Percentiles rank a stretch among this genome's conserved stretches.
These are phyloP conservation scores for Sericinus montela DNA, from an alignment of 2,888 invertebrate genomes.

Conservation along the genomic window DNA sequence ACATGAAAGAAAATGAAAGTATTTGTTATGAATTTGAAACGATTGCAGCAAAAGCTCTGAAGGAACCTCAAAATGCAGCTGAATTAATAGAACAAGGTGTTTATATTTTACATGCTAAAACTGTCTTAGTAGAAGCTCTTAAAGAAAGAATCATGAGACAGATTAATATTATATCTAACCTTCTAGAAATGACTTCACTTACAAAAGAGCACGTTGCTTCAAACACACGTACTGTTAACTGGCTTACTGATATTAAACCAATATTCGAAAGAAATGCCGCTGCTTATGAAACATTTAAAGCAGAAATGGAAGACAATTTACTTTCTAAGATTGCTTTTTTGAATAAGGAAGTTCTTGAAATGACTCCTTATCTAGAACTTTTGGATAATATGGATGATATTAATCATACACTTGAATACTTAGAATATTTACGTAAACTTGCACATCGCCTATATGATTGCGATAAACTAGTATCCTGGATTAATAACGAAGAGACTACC, in stretches of 20 bases:
- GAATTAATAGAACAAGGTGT: conserved; percentile 89
- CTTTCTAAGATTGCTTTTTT: conserved; percentile 84
- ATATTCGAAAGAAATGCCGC: conserved; percentile 90
- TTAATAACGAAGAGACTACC: conserved; percentile 92
- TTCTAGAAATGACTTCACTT: conserved; percentile 89
- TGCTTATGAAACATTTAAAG: conserved; percentile 89
- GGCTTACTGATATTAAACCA: conserved; percentile 89
- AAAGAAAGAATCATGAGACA: conserved; percentile 84
- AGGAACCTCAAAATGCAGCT: conserved; percentile 87
- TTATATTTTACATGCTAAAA: conserved; percentile 89
- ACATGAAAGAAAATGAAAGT: conserved; percentile 82
- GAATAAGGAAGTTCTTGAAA: conserved; percentile 83
- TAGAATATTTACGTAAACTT: conserved; percentile 86
- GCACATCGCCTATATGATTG: conserved; percentile 87
- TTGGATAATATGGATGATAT: conserved; percentile 92
- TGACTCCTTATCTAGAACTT: conserved; percentile 86
- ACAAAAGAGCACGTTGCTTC: conserved; percentile 86
- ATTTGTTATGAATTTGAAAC: conserved; percentile 86
- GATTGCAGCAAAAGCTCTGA: conserved; percentile 83
- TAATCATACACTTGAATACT: conserved; percentile 87
- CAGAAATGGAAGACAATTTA: conserved; percentile 90
- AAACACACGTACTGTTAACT: conserved; percentile 90
- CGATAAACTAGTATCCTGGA: conserved; percentile 88
- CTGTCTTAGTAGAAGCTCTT: conserved; percentile 83
- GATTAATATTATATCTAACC: conserved; percentile 81